phyloP scores from a whole-genome alignment of 2,113 vertebrate genomes.

The Barbus barbus region DNA sequence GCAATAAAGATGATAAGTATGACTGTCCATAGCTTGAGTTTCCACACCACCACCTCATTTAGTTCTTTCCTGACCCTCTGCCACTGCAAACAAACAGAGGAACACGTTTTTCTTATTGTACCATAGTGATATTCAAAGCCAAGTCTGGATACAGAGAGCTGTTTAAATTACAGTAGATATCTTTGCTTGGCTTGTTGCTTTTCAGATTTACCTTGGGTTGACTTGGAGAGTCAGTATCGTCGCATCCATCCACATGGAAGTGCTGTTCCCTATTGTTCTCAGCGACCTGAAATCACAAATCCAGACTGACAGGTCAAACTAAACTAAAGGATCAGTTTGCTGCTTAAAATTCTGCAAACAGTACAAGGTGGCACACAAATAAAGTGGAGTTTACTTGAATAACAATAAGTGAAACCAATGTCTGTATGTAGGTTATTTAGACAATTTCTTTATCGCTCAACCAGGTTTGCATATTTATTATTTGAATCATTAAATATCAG shows the following conservation, averaged over 20 bases:
- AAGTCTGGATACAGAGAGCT: too few species aligned
- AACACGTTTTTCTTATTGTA: background rate
- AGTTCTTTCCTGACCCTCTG: conserved; percentile 43
- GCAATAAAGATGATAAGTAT: conserved; percentile 41
- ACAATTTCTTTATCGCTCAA: too few species aligned
- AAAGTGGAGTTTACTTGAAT: background rate
- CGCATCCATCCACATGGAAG: background rate
- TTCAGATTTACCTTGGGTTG: background rate
- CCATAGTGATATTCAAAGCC: background rate
- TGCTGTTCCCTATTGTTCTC: background rate
- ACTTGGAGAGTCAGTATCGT: background rate
- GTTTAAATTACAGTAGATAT: background rate
- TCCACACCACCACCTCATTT: conserved; percentile 41
- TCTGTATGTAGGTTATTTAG: background rate
- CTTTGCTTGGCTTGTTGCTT: background rate
- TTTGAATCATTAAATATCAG: too few species aligned
- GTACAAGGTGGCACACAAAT: background rate
- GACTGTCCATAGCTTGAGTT: conserved; percentile 63
- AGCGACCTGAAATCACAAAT: conserved; percentile 24
- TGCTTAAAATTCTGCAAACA: background rate
- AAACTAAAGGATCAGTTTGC: background rate
- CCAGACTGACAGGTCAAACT: background rate
- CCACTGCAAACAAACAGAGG: background rate
- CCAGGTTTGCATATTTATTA: too few species aligned
- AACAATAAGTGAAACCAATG: background rate